These are phyloP conservation scores for Megalonaias nervosa DNA, from an alignment of 1,140 invertebrate species.

Conservation along the genomic window DNA sequence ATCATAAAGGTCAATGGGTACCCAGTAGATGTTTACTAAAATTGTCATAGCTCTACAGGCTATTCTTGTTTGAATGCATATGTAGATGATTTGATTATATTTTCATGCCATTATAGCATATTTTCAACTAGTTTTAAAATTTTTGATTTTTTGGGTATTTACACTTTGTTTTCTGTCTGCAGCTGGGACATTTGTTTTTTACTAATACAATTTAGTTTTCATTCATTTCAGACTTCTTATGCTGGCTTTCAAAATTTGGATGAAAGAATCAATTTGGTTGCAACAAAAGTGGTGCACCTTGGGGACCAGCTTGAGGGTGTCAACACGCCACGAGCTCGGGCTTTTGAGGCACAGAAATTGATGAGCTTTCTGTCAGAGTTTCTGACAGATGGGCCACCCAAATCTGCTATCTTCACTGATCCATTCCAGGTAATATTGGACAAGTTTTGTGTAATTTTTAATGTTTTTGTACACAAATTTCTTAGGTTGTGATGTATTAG, in stretches of 20 bases:
- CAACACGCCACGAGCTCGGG: slow-evolving; percentile 92
- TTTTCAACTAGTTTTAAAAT: too few relatives aligned
- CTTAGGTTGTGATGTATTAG: neutral
- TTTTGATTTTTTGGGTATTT: too few relatives aligned
- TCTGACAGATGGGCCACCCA: slow-evolving; percentile 86
- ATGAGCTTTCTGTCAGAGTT: slow-evolving; percentile 97
- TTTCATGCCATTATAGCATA: too few relatives aligned
- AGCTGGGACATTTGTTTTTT: neutral
- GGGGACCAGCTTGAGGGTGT: slow-evolving; percentile 98
- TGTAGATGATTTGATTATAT: too few relatives aligned
- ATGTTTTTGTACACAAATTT: neutral
- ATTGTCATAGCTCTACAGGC: too few relatives aligned
- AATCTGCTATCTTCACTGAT: slow-evolving; percentile 91
- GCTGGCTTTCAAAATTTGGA: slow-evolving; percentile 93
- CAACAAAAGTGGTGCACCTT: slow-evolving; percentile 96
- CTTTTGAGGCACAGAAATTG: slow-evolving; percentile 94
- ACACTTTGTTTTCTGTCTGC: neutral
- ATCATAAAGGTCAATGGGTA: too few relatives aligned
- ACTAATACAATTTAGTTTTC: neutral
- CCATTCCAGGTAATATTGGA: slow-evolving; percentile 79
- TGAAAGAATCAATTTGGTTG: slow-evolving; percentile 96
- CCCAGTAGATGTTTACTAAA: too few relatives aligned
- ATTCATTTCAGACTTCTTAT: slow-evolving; percentile 81
- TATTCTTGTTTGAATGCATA: too few relatives aligned
- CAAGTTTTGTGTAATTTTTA: slow-evolving; percentile 7